phyloP scores from a whole-genome alignment of 1,140 invertebrate genomes.

The Tetragnatha versicolor region DNA sequence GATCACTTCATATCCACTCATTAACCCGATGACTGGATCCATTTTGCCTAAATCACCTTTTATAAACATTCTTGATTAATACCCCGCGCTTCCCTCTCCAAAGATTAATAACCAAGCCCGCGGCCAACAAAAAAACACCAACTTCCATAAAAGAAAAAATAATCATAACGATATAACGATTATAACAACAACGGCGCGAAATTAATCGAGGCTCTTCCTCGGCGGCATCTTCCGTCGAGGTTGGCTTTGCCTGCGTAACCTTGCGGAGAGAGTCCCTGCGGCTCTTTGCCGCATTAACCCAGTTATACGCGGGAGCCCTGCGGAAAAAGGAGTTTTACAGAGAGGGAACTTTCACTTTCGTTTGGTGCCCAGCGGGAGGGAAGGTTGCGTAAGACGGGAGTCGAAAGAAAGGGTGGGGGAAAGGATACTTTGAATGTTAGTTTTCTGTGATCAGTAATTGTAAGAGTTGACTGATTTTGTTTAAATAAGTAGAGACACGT shows the following conservation, averaged over 20 bases:
- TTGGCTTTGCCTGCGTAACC: background rate
- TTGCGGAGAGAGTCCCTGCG: conserved; percentile 10
- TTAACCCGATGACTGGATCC: conserved; percentile 27
- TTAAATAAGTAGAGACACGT: no score
- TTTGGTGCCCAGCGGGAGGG: background rate
- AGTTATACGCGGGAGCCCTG: conserved; percentile 1
- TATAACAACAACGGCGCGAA: background rate
- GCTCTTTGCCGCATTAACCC: conserved; percentile 14
- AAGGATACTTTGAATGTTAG: no score
- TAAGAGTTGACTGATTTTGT: no score
- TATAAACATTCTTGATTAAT: conserved; percentile 48
- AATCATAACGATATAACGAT: background rate
- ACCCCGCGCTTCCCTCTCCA: background rate
- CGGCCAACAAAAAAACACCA: conserved; percentile 10
- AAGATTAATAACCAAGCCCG: conserved; percentile 25
- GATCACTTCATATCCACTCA: conserved; percentile 14
- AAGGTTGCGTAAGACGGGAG: background rate
- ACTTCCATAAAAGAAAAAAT: conserved; percentile 3
- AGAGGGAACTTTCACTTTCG: background rate
- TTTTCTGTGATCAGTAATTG: no score
- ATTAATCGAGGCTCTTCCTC: conserved; percentile 29
- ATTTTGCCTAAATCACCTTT: conserved; percentile 31
- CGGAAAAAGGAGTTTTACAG: conserved; percentile 37
- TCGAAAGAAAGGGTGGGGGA: no score
- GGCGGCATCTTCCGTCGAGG: background rate